Conservation (phyloP, 2,797 vertebrate species). For the Schizopygopsis pylzovi region DNA sequence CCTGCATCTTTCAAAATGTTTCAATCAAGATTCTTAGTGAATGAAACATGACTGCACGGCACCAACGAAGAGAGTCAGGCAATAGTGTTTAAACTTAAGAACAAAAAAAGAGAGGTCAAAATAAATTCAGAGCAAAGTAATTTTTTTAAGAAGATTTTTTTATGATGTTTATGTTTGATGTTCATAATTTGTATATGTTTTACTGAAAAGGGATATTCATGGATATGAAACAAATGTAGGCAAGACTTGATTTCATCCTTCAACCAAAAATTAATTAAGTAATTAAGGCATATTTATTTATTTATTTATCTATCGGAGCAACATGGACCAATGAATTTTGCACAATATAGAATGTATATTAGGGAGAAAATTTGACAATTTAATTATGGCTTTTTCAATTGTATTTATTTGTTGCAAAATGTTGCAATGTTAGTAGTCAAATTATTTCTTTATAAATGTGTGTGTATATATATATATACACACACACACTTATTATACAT, state of each 20-base stretch:
- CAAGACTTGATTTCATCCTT: not conserved
- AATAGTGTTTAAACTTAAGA: not conserved
- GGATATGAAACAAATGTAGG: not conserved
- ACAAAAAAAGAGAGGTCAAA: not conserved
- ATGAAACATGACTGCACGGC: conserved; percentile 37
- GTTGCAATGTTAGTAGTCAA: not conserved
- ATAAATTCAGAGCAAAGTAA: not conserved
- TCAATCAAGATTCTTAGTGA: conserved; percentile 44
- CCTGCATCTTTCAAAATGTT: conserved; percentile 46
- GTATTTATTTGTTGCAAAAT: not conserved
- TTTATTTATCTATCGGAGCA: not conserved
- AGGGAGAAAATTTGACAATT: not conserved
- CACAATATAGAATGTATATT: not conserved
- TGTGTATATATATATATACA: no score
- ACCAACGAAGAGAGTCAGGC: conserved; percentile 50
- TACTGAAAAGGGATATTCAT: not conserved
- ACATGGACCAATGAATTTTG: not conserved
- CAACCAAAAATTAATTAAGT: not conserved
- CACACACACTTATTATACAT: no score
- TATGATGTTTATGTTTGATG: not conserved
- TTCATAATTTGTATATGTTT: not conserved
- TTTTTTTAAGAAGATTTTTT: conserved; percentile 30
- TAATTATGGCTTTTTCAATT: no score
- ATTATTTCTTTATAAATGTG: no score
- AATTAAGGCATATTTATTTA: not conserved